These are phyloP conservation scores for Actinia equina DNA, from an alignment of 64 coral and sea anemone genomes.

Conservation along the genomic window DNA sequence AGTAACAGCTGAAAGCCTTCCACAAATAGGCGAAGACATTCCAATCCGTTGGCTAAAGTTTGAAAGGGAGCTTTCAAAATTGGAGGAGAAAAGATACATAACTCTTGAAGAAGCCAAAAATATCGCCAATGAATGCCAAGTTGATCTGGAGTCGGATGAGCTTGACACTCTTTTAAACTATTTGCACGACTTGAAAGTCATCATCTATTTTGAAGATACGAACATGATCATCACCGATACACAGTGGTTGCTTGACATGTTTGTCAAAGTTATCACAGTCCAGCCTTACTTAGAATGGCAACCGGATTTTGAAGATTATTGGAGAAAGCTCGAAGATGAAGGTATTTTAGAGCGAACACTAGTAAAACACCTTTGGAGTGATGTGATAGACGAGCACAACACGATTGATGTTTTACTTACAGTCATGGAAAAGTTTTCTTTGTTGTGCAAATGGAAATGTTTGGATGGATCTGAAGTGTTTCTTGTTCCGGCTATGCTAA, in stretches of 20 bases:
- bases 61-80: not conserved
- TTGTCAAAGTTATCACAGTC: constrained; percentile 13
- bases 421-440: constrained; percentile 1
- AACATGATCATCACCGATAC: constrained; percentile 5
- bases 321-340: constrained; percentile 9
- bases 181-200: constrained; percentile 17
- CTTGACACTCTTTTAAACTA: not conserved
- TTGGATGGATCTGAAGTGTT: not conserved
- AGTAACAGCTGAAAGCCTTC: not conserved
- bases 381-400: not conserved
- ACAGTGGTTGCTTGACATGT: constrained; percentile 25
- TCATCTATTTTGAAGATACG: constrained; percentile 15
- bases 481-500: constrained; percentile 21
- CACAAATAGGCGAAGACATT: not conserved
- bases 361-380: not conserved
- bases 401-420: not conserved
- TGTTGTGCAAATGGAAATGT: not conserved
- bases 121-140: not conserved
- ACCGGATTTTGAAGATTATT: not conserved
- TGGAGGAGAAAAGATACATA: not conserved
- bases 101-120: not conserved
- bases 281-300: not conserved
- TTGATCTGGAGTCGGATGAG: not conserved
- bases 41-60: constrained; percentile 22
- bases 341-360: not conserved